Base-by-base conservation (phyloP, 1,140 invertebrate genomes). In the Bombus haemorrhoidalis region DNA sequence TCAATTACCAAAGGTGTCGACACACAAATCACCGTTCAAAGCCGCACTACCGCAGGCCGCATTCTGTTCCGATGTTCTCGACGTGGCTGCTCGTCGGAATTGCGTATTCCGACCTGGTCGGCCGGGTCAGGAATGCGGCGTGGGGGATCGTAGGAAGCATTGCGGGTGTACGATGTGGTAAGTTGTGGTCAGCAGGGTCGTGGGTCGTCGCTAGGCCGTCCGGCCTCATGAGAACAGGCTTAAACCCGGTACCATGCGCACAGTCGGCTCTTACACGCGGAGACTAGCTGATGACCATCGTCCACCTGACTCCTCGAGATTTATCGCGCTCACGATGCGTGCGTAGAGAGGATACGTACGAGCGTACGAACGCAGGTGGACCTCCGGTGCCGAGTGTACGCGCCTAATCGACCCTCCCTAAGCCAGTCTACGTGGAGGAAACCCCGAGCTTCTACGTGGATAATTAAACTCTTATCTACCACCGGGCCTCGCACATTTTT, bases 221-320 rank as follows among this genome's bases (percentile, higher is more conserved):
- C 86, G 74, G 90, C 91, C 85, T 92, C 93, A 94, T 93, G 93
- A 94, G 93, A 94, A 94, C 93, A 86, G 87, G 91, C 89, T 93
- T 93, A 91, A 91, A 87, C 90, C 80, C 57, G 34, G 79, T 71
- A 83, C 71, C 69, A 57, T 83, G 85, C 86, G 53, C 80, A 75
- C 79, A 82, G 86, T 87, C 79, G 81, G 57, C 86, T 90, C 89
- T 89, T 92, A 91, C 91, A 93, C 91, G 91, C 73, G 90, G 92
- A 84, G 91, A 92, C 92, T 92, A 89, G 91, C 93, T 94, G 94
- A 95, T 95, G 94, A 94, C 92, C 94, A 95, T 94, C 94, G 94
- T 95, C 93, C 93, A 94, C 93, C 94, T 94, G 94, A 94, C 94
- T 93, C 90, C 53, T 34, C 39, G 90, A 94, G 94, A 95, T 95